phyloP scores from a whole-genome alignment of 2,113 vertebrate species.

The Ptychochromis oligacanthus region DNA sequence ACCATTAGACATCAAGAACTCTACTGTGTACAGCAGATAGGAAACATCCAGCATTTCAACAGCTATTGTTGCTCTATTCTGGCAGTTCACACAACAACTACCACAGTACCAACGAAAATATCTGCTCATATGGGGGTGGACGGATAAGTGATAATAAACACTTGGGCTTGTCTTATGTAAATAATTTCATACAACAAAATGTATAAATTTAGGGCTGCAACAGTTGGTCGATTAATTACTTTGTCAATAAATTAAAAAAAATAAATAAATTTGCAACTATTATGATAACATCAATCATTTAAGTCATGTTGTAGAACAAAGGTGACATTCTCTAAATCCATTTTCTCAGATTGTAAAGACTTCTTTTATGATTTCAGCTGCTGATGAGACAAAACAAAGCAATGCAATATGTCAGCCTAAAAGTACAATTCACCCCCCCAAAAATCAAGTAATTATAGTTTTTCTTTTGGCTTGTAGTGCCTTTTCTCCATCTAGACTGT shows the following conservation, averaged over 20 bases:
- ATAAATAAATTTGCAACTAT: too few relatives aligned
- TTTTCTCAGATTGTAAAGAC: neutral
- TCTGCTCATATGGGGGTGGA: neutral
- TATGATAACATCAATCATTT: neutral
- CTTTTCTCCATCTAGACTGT: neutral
- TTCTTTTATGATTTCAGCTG: rapidly evolving
- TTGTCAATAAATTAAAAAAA: neutral
- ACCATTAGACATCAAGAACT: neutral
- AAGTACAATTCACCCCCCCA: neutral
- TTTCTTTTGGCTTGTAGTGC: neutral
- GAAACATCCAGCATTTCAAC: conserved; percentile 27
- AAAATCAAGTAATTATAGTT: neutral
- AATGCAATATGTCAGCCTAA: neutral
- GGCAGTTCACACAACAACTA: conserved; percentile 8
- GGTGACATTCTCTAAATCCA: neutral
- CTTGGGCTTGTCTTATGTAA: neutral
- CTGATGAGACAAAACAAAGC: neutral
- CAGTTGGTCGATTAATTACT: neutral
- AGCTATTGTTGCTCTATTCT: neutral
- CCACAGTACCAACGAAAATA: neutral
- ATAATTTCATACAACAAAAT: neutral
- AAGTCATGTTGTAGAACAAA: neutral
- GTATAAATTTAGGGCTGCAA: neutral
- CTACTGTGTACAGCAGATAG: neutral
- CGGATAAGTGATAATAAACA: neutral